These are phyloP conservation scores for Dynastes maya DNA, from an alignment of 2,888 invertebrate species.

Conservation along the genomic window DNA sequence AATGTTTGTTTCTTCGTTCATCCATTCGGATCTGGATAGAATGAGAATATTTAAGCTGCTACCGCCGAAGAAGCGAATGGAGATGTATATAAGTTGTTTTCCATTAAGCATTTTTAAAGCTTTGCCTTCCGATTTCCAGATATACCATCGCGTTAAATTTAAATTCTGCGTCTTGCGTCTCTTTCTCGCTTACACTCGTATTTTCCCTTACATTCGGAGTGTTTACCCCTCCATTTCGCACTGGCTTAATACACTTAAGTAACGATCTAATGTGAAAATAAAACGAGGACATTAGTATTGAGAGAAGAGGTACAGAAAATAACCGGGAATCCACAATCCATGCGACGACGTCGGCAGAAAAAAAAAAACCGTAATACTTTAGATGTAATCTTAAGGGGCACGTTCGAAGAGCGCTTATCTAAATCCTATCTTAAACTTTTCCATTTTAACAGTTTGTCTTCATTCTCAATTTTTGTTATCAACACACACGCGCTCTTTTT, in stretches of 20 bases:
- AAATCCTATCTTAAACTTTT: slow-evolving; percentile 50
- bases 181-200: not conserved
- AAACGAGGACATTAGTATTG: slow-evolving; percentile 46
- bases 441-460: slow-evolving; percentile 50
- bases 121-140: slow-evolving; percentile 19
- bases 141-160: slow-evolving; percentile 8
- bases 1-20: no score
- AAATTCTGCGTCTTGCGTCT: not conserved
- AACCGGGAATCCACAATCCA: slow-evolving; percentile 36
- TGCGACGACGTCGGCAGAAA: slow-evolving; percentile 28
- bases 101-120: slow-evolving; percentile 21
- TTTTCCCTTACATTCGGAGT: not conserved
- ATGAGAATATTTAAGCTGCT: no score
- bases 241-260: slow-evolving; percentile 46
- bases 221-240: slow-evolving; percentile 19
- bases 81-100: slow-evolving; percentile 10
- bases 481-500: slow-evolving; percentile 36
- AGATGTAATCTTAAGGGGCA: slow-evolving; percentile 48
- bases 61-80: not conserved
- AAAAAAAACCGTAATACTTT: slow-evolving; percentile 45
- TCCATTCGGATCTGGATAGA: no score
- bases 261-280: slow-evolving; percentile 46
- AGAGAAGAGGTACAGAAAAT: slow-evolving; percentile 44
- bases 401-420: slow-evolving; percentile 48
- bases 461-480: slow-evolving; percentile 50